Conservation (phyloP, 2,113 vertebrate species). For the Calidris pygmaea region DNA sequence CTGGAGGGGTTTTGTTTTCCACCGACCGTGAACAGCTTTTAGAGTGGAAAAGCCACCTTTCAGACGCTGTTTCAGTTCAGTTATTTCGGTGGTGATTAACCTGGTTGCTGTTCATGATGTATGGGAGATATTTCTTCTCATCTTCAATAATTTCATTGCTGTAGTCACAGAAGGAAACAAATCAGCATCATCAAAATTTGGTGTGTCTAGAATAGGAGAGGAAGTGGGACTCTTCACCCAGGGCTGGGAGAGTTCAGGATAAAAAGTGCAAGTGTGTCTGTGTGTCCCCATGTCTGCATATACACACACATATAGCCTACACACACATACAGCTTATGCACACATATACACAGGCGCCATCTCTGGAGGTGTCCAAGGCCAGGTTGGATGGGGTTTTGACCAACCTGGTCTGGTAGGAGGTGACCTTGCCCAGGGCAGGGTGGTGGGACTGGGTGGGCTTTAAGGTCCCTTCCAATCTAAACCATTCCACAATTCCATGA, state of each 20-base stretch:
- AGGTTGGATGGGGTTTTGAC: neutral
- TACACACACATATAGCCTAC: neutral
- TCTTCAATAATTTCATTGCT: accelerated
- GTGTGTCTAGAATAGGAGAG: neutral
- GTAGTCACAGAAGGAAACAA: neutral
- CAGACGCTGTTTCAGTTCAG: neutral
- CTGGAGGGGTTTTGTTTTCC: neutral
- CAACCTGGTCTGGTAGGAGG: neutral
- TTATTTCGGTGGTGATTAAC: too few species aligned
- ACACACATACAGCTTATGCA: too few species aligned
- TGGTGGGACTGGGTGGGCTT: neutral
- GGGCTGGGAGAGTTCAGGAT: neutral
- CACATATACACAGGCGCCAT: neutral
- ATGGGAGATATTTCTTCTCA: neutral
- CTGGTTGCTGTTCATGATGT: accelerated
- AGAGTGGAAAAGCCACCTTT: accelerated
- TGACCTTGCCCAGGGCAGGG: neutral
- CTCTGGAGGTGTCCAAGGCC: neutral
- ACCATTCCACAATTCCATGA: neutral
- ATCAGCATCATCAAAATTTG: accelerated
- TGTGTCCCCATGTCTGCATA: neutral
- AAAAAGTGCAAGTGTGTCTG: too few species aligned
- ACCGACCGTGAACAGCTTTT: accelerated
- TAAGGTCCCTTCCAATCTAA: neutral
- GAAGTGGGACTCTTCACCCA: neutral